phyloP scores from a whole-genome alignment of 2,888 invertebrate species.

The Drosophila falleni region DNA sequence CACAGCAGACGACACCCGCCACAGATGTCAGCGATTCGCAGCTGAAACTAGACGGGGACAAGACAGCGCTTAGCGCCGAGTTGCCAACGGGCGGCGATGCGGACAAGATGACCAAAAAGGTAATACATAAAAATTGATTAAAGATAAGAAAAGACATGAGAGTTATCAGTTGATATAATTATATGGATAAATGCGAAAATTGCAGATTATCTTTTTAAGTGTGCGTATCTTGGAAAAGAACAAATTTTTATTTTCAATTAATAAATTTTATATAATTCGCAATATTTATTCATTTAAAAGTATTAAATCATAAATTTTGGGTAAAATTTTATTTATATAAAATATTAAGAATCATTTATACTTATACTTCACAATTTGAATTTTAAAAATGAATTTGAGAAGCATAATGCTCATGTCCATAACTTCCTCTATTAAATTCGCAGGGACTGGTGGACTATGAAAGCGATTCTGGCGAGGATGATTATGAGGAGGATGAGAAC shows the following conservation, averaged over 20 bases:
- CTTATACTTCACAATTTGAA: too few species aligned
- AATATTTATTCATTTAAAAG: too few species aligned
- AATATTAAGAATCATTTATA: too few species aligned
- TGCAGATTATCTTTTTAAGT: too few species aligned
- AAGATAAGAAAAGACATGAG: background rate
- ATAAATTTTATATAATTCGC: too few species aligned
- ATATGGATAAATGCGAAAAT: too few species aligned
- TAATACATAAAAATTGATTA: constrained; percentile 7
- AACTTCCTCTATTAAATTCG: background rate
- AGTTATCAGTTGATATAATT: too few species aligned
- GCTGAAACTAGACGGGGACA: constrained; percentile 35
- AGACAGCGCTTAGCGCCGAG: constrained; percentile 36
- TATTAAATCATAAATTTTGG: too few species aligned
- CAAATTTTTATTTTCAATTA: too few species aligned
- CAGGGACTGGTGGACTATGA: constrained; percentile 98
- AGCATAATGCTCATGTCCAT: background rate
- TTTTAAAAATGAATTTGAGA: background rate
- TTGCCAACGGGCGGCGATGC: constrained; percentile 43
- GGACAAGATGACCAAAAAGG: constrained; percentile 70
- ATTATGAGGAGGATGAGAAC: constrained; percentile 88
- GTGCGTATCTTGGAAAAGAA: too few species aligned
- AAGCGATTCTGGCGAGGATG: constrained; percentile 98
- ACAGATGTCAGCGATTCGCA: constrained; percentile 49
- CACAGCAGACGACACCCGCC: constrained; percentile 40
- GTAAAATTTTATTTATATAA: too few species aligned